Conservation (phyloP, 2,113 vertebrate species). For the Cyphomyrus plagiostoma region DNA sequence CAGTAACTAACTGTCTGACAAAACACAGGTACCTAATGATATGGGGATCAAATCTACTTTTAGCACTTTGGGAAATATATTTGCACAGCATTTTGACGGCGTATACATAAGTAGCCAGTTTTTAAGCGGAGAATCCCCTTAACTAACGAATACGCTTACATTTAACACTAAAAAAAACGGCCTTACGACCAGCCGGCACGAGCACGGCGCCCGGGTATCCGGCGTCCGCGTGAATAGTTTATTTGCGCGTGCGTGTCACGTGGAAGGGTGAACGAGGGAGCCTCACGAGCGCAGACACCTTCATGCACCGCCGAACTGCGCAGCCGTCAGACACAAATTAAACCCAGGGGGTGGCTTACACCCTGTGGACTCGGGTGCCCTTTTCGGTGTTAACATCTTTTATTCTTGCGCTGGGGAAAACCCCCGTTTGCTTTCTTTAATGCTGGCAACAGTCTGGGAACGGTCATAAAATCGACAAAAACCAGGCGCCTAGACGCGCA, state of each 20-base stretch:
- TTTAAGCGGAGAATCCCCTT: not conserved
- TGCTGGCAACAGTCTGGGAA: not conserved
- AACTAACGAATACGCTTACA: not conserved
- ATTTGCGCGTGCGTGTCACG: not conserved
- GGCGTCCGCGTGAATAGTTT: too few species aligned
- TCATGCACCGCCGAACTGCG: not conserved
- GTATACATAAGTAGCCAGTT: not conserved
- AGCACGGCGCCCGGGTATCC: not conserved
- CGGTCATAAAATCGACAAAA: not conserved
- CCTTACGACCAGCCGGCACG: not conserved
- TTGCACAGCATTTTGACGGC: not conserved
- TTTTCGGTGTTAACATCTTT: slow-evolving; percentile 25
- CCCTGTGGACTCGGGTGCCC: not conserved
- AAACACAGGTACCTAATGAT: not conserved
- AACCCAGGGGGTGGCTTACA: not conserved
- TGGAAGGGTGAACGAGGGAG: not conserved
- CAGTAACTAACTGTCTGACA: not conserved
- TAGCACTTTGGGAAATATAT: not conserved
- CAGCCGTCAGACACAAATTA: not conserved
- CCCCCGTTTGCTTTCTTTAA: not conserved
- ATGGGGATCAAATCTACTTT: not conserved
- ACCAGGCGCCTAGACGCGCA: not conserved
- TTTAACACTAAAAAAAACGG: not conserved
- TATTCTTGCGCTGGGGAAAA: slow-evolving; percentile 22
- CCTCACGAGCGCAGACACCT: not conserved